These are phyloP conservation scores for Trochalopteron elliotii DNA, from an alignment of 2,113 vertebrate genomes.

Conservation along the genomic window DNA sequence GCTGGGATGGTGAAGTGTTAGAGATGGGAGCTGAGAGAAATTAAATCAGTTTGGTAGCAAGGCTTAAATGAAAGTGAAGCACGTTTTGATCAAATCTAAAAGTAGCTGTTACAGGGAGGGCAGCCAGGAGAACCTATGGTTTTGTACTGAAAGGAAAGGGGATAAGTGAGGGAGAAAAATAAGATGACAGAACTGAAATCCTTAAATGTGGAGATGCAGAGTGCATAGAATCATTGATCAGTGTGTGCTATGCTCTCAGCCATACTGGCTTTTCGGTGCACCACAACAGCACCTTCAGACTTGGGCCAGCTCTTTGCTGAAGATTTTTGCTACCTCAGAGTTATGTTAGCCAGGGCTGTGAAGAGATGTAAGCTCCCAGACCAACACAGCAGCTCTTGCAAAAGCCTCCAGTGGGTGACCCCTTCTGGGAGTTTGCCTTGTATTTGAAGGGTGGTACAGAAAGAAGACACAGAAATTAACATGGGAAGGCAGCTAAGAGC, in stretches of 20 bases:
- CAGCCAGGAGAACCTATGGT: background rate
- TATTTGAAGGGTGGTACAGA: background rate
- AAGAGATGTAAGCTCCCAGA: background rate
- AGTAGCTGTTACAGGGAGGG: background rate
- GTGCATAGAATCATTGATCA: accelerated
- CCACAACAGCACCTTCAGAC: background rate
- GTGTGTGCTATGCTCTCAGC: background rate
- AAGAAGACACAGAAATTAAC: background rate
- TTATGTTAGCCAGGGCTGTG: accelerated
- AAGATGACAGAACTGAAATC: background rate
- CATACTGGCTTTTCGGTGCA: background rate
- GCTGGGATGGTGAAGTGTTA: background rate
- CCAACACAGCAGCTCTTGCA: background rate
- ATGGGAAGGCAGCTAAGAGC: background rate
- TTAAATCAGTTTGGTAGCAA: background rate
- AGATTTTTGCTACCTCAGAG: background rate
- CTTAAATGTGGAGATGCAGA: accelerated
- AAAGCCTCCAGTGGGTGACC: background rate
- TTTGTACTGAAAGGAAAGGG: background rate
- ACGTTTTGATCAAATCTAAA: background rate
- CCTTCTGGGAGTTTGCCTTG: background rate
- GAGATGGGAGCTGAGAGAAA: background rate
- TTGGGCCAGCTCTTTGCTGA: background rate
- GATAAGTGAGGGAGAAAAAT: background rate
- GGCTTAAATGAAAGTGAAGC: background rate